Base-by-base conservation (phyloP, 1,140 invertebrate species). In the Ectropis grisescens region DNA sequence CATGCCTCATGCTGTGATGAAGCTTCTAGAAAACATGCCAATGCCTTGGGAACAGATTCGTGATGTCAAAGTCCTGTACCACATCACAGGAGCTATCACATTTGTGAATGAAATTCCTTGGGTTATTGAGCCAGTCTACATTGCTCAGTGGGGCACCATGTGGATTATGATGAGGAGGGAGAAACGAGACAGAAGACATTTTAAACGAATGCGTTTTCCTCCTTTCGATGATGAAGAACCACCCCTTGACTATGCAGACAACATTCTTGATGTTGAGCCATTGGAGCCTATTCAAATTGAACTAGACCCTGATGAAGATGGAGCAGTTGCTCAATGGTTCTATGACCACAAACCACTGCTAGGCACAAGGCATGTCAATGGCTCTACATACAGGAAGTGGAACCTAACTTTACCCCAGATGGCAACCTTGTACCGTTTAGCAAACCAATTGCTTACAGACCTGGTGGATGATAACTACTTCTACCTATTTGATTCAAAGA, bases 161-260 rank as follows among this genome's bases (percentile, higher is more conserved):
- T 99, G 98, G 98, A 98, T 99, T 47, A 99, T 99, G 96, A 99
- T 99, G 97, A 85, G 98, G 53, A 87, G 98, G 49, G 98, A 99
- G 67, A 99, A 99, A 79, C 84, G 98, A 44, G 98, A 99, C 87
- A 90, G 98, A 69, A 88, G 98, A 22, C 98, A 99, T 82, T 99
- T 99, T 67, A 98, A 99, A 80, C 86, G 98, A 48, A 99, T 99
- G 98, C 86, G 98, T 52, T 99, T 99, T 71, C 98, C 98, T 15
- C 98, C 98, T 1, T 99, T 99, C 82, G 98, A 99, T 82, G 98
- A 99, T 84, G 98, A 99, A 84, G 98, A 99, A 86, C 98, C 98
- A 16, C 98, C 98, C 1, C 82, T 99, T 13, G 98, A 99, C 84
- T 99, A 99, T 80, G 97, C 97, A 19, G 98, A 99, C 74, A 99